A percentile compares a stretch with the other conserved stretches of the same genome.
Evolutionary conservation across 1,140 invertebrate genomes (phyloP).

Genomic region (Delia radicum): DNA sequence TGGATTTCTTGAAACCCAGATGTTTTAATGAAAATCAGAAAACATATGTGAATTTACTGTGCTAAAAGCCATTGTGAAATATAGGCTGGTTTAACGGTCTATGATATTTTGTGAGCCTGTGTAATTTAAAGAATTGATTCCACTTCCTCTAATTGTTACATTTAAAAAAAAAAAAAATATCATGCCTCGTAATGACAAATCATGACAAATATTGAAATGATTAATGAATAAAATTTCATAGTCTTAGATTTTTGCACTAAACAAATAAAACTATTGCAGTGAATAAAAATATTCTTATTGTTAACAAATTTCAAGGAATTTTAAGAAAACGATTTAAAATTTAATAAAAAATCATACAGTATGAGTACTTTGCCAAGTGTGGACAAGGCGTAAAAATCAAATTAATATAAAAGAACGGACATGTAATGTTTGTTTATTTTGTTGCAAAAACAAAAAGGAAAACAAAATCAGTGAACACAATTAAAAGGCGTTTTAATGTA

Average conservation of each 20-base stretch:
- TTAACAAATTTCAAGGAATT: slow-evolving; percentile 28
- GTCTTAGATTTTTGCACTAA: slow-evolving; percentile 7
- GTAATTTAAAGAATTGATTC: not conserved
- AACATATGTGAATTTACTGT: no score
- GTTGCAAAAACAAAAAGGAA: slow-evolving; percentile 8
- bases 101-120: no score
- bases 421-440: slow-evolving; percentile 7
- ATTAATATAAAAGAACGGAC: slow-evolving; percentile 22
- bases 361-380: slow-evolving; percentile 20
- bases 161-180: not conserved
- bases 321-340: slow-evolving; percentile 13
- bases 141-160: not conserved
- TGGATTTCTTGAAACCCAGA: no score
- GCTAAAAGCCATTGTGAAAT: no score
- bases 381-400: slow-evolving; percentile 29
- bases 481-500: slow-evolving; percentile 29
- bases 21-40: no score
- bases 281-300: slow-evolving; percentile 6
- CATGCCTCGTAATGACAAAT: slow-evolving; percentile 27
- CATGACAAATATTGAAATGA: slow-evolving; percentile 26
- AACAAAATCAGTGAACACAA: slow-evolving; percentile 26
- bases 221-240: slow-evolving; percentile 6
- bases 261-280: not conserved
- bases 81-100: no score
- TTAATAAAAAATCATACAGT: slow-evolving; percentile 10